Base-by-base conservation (phyloP, 2,113 vertebrate species). In the Peromyscus polionotus region DNA sequence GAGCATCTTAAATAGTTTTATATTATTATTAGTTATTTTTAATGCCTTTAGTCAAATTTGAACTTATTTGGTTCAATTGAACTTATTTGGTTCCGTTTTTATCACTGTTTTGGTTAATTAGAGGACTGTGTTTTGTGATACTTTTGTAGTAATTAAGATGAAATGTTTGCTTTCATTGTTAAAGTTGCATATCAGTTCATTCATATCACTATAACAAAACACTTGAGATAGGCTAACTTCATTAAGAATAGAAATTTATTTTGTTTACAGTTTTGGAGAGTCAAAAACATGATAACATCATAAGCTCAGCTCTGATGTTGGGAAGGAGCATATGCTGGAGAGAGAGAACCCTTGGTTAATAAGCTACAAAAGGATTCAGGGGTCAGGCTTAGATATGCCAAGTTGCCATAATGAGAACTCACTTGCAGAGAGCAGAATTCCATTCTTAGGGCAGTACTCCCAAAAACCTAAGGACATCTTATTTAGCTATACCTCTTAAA, bases 31-130 rank as follows among this genome's bases (percentile, higher is more conserved):
- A 17, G 42, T 81, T 59, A 79, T 91, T 94, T 95, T 68, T 85
- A 57, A 48, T 89, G 45, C n/a, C 76, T 85, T 88, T 75, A 26
- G 45, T 51, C 72, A 87, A 45, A 87, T 84, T 75, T 90, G 31
- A 76, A 83, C 54, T 4, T 63, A 84, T 70, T 91, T 65, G 48
- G 39, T 95, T 97, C 42, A 85, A 61, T 75, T 90, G 31, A 76
- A 83, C 54, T 4, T 63, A 84, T 70, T 91, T 65, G n/a, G 39
- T 95, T 97, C 42, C 80, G 67, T 91, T 90, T 77, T 91, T 54
- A 54, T 33, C 54, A 88, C 75, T 42, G 48, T 24, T 89, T 89
- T 57, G n/a, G 17, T 90, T 45, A 79, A 70, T 51, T 19, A 75
- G 33, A 76, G 22, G 84, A 33, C 67, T 72, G 51, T 65, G 51